phyloP scores from a whole-genome alignment of 1,140 invertebrate species.

The Mycetomoellerius zeteki region DNA sequence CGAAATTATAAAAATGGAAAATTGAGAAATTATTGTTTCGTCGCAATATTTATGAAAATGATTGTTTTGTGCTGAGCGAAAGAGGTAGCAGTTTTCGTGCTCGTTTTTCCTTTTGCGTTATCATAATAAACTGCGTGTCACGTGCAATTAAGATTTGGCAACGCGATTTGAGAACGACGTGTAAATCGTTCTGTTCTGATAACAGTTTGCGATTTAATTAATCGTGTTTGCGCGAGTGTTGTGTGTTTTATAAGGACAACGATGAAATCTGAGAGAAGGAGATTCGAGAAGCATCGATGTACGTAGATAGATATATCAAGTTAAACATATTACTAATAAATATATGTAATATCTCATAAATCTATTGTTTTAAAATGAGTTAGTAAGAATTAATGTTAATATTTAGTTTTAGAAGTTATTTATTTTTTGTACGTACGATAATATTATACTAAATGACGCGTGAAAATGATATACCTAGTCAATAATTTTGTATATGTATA shows the following conservation, averaged over 20 bases:
- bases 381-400: too few relatives aligned
- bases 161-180: not conserved
- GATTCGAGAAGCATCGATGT: not conserved
- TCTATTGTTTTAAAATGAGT: too few relatives aligned
- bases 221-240: not conserved
- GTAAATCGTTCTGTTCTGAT: not conserved
- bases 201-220: slow-evolving; percentile 15
- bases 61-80: not conserved
- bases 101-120: not conserved
- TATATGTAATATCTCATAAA: too few relatives aligned
- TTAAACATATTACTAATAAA: too few relatives aligned
- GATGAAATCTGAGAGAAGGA: not conserved
- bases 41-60: not conserved
- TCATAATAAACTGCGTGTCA: not conserved
- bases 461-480: too few relatives aligned
- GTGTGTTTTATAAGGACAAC: not conserved
- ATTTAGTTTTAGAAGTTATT: too few relatives aligned
- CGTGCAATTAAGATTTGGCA: not conserved
- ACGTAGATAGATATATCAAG: too few relatives aligned
- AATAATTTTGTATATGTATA: too few relatives aligned
- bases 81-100: not conserved
- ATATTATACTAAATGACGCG: too few relatives aligned
- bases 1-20: not conserved
- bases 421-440: too few relatives aligned
- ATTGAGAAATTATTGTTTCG: not conserved